Conservation (phyloP, 2,888 invertebrate species). For the Ceraclea dissimilis region DNA sequence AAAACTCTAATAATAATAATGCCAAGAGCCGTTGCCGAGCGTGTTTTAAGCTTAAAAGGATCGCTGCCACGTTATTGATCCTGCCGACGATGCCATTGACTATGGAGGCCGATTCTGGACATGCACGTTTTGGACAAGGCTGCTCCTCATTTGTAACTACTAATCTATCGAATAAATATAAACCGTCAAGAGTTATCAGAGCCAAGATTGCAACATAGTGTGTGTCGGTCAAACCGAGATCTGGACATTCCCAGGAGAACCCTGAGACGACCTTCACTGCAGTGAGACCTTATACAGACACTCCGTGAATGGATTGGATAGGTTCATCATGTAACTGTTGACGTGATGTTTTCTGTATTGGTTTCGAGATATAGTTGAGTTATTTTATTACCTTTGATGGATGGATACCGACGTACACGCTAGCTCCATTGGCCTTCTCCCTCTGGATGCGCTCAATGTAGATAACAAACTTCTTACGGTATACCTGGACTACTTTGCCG, state of each 20-base stretch:
- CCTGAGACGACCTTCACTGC: constrained; percentile 16
- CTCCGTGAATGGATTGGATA: constrained; percentile 51
- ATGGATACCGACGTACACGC: constrained; percentile 97
- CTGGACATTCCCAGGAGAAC: constrained; percentile 42
- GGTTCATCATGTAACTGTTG: constrained; percentile 47
- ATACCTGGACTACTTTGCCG: constrained; percentile 96
- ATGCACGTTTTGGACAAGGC: too few species aligned
- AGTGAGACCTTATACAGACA: constrained; percentile 34
- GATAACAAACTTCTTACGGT: constrained; percentile 97
- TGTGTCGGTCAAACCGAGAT: constrained; percentile 35
- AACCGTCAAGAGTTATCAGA: constrained; percentile 41
- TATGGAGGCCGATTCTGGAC: too few species aligned
- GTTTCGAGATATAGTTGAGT: too few species aligned
- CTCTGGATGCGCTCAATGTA: constrained; percentile 99
- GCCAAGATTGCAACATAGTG: constrained; percentile 56
- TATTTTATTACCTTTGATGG: constrained; percentile 93
- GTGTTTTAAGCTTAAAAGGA: too few species aligned
- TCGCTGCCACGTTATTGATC: too few species aligned
- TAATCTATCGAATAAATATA: too few species aligned
- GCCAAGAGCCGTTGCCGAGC: too few species aligned
- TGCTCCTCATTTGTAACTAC: too few species aligned
- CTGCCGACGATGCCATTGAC: too few species aligned
- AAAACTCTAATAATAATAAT: too few species aligned
- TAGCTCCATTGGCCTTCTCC: constrained; percentile 98
- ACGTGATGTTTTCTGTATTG: background rate